Evolutionary conservation across 2,113 vertebrate species (phyloP), one percentile per base, ranked within the genome.

Genomic region (Psittacus erithacus): DNA sequence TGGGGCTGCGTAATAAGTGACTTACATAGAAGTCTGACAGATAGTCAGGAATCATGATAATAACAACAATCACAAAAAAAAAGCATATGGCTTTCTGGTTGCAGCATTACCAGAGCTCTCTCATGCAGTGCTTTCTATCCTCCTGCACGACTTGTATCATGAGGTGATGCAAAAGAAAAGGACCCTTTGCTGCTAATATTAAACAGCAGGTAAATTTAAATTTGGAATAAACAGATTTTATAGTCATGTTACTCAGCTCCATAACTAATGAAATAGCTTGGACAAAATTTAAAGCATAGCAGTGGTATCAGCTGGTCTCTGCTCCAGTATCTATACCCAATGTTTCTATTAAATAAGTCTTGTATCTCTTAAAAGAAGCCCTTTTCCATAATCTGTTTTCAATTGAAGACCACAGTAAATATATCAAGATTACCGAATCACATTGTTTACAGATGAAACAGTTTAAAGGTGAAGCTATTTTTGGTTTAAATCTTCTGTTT

Each of bases 401-500:
- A 97, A 52, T 82, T 95, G 93, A 96, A 95, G 86, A 79, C 93
- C 96, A 44, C 91, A 96, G 69, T 93, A 96, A 96, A 97, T 88
- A 74, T 24, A 91, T 95, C 64, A 88, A 94, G 80, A 94, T 93
- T 92, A 95, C 80, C 38, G 52, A 78, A 95, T 92, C 84, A 77
- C 74, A 47, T 75, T 88, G 88, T 97, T 98, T 96, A 92, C 46
- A 90, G 82, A 97, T 92, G 93, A 89, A 89, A 65, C 68, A 80
- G 82, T 78, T 93, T 96, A 93, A 94, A 96, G 96, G 96, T 96
- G 97, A 97, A 94, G 86, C 75, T 89, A 38, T 97, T 97, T 96
- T 93, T 86, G 83, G 53, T 90, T 88, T 89, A 85, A 87, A 91
- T 95, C 77, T 82, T 88, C 71, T 46, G 33, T 74, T 90, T 92